Evolutionary conservation across 1,140 invertebrate genomes (phyloP), one percentile per base, ranked within the genome.

Genomic region (Drosophila persimilis): DNA sequence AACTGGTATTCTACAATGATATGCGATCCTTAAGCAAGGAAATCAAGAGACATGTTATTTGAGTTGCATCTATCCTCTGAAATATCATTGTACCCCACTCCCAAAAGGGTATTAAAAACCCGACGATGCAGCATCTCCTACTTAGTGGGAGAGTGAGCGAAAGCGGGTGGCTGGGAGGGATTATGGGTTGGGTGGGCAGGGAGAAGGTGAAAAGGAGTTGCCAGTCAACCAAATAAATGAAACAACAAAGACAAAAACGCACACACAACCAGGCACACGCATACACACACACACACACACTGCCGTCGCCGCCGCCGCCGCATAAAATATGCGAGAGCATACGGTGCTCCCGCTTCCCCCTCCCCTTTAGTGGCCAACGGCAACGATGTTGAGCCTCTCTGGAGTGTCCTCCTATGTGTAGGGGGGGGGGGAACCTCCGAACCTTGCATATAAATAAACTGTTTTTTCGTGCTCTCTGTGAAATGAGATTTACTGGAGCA

Each of bases 191-290:
- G 24, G 24, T 5, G 5, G 50, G 20, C 8, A 20, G 39, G 9
- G 20, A 39, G 45, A 48, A 43, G 50, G 60, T 65, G 53, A 50
- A 48, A 58, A 69, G 76, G 59, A 72, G 62, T 47, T 88, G 78
- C 83, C 81, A 85, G 81, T 85, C 81, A 85, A 85, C 81, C 83
- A 80, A 85, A 85, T 85, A 85, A 85, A 85, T 73, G 81, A 85
- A 85, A 85, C 83, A 85, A 86, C 81, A 85, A 85, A 81, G 81
- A 66, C 74, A 56, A 59, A 56, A 59, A 63, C 29, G 55, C 45
- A 45, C 39, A 55, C 31, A 58, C 29, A 46, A 29, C 54, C 6
- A 58, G 11, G 44, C 35, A 55, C 43, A 77, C 58, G 61, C 47
- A 61, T 44, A 76, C 20, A 59, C 31, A 59, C 26, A 58, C 7